Base-by-base conservation (phyloP, 2,888 invertebrate genomes). In the Sphaerophoria rueppellii region DNA sequence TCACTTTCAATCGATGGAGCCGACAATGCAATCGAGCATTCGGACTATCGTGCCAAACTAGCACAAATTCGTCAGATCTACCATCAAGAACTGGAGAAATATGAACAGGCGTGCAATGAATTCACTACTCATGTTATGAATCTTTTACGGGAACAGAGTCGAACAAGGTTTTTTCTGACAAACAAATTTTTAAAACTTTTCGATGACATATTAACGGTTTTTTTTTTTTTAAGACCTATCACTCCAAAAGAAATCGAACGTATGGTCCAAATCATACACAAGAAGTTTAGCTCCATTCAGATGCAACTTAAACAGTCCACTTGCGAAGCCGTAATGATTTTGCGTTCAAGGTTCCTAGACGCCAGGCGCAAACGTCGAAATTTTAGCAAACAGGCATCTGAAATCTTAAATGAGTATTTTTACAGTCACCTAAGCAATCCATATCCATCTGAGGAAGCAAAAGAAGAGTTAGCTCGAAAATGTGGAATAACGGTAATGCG, bases 41-140 rank as follows among this genome's bases (percentile, higher is more conserved):
- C 99, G 83, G 99, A 99, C 93, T 99, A 99, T 93, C 95, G 99
- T 89, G 98, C 98, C 89, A 99, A 99, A 93, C 94, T 99, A 89
- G 97, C 98, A 12, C 99, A 99, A 93, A 99, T 99, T 92, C 95
- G 99, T 85, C 98, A 98, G 93, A 99, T 99, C 89, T 99, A 99
- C 93, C 99, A 99, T 92, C 98, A 98, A 93, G 99, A 99, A 93
- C 93, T 99, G 90, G 98, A 99, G 93, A 99, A 99, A 94, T 99
- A 99, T 91, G 99, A 99, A 93, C 99, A 99, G 94, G 99, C 99
- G n/a, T 99, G 99, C 93, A 98, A 98, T 92, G 99, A 99, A 93
- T 99, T 99, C 93, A 99, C 99, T 80, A 99, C 99, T n/a, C 99
- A 99, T 93, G 99, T 99, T 88, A 98, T 99, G 96, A 99, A 99